phyloP scores from a whole-genome alignment of 2,113 vertebrate genomes.

The Mungos mungo region DNA sequence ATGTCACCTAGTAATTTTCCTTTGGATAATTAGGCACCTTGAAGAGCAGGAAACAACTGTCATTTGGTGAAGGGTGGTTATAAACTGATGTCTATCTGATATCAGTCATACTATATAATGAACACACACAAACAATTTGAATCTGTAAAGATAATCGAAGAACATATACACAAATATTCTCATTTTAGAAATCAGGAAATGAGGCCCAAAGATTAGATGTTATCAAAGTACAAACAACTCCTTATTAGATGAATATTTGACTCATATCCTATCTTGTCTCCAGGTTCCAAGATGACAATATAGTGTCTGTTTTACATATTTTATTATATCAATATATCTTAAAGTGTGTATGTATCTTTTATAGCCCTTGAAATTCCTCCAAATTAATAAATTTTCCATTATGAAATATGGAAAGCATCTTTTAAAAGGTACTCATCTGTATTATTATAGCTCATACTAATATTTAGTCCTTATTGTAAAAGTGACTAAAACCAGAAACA shows the following conservation, averaged over 20 bases:
- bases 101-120: neutral
- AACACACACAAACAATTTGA: neutral
- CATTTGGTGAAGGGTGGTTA: neutral
- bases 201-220: neutral
- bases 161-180: neutral
- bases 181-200: slow-evolving; percentile 8
- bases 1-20: neutral
- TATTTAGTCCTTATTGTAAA: slow-evolving; percentile 3
- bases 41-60: neutral
- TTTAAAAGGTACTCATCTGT: neutral
- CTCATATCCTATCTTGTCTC: neutral
- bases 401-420: neutral
- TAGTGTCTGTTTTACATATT: neutral
- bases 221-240: slow-evolving; percentile 22
- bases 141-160: neutral
- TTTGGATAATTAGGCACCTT: neutral
- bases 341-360: neutral
- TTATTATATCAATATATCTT: neutral
- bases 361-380: neutral
- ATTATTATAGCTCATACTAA: neutral
- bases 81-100: neutral
- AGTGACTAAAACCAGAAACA: neutral
- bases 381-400: neutral
- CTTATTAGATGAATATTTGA: neutral
- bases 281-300: neutral